Evolutionary conservation across 1,140 invertebrate genomes (phyloP), one percentile per base, ranked within the genome.

Genomic region (Drosophila funebris): DNA sequence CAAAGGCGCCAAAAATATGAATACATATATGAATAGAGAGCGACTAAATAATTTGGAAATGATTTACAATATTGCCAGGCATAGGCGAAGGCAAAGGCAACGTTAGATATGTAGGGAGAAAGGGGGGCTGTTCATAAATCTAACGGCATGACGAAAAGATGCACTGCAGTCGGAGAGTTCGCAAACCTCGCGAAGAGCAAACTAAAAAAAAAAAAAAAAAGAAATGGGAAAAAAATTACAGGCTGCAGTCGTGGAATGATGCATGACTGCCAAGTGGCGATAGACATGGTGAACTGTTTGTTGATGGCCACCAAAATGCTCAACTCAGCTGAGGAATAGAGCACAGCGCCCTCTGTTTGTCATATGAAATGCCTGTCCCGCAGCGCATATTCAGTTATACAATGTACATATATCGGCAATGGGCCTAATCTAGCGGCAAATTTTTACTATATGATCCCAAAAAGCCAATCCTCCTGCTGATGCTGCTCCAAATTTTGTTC

Each of bases 41-140:
- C 78, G 79, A 87, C 83, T 88, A 87, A 87, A 87, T 87, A 87
- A 87, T 87, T 87, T 87, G 72, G 78, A 87, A 87, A 88, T 87
- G 83, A 87, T 87, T 87, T 87, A 87, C 83, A 88, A 88, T 87
- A 88, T 68, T 72, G 78, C 83, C 74, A 31, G 58, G 60, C 71
- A 41, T 53, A 64, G n/a, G 24, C 33, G 1, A 4, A 43, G 48
- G 4, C 14, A 20, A 8, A 2, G 62, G 18, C 5, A 29, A 6
- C 37, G 41, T 37, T 27, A 58, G 48, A 22, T 6, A 11, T 37
- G 13, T 13, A 3, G 16, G 22, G 50, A 31, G 53, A 50, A 58
- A 20, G 48, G 60, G 64, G n/a, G n/a, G n/a, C n/a, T 54, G 72
- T 76, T 68, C 83, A 87, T 87, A 87, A 87, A 87, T 87, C 83